These are phyloP conservation scores for Nerophis ophidion DNA, from an alignment of 2,113 vertebrate species.

Conservation along the genomic window DNA sequence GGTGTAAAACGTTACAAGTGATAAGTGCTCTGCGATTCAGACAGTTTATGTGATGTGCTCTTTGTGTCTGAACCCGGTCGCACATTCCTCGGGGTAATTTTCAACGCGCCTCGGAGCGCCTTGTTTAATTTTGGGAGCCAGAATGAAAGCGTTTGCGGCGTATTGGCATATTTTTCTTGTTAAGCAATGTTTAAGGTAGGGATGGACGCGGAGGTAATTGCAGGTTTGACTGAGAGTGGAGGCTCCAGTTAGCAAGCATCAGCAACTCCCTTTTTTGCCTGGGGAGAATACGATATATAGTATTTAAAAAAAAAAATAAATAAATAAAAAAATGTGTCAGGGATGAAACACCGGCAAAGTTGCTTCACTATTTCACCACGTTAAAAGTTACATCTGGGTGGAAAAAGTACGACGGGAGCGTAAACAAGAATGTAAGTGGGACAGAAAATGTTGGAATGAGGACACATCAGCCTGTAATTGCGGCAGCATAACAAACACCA, in stretches of 20 bases:
- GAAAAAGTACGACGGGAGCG: constrained; percentile 40
- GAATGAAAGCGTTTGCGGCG: constrained; percentile 79
- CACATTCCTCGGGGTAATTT: constrained; percentile 81
- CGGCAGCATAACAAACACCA: constrained; percentile 72
- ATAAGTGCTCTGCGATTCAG: constrained; percentile 59
- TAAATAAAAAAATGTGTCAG: constrained; percentile 44
- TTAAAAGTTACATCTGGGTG: constrained; percentile 8
- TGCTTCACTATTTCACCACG: constrained; percentile 40
- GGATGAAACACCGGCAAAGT: constrained; percentile 38
- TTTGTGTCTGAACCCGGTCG: constrained; percentile 65
- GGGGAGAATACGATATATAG: constrained; percentile 18
- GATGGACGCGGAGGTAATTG: constrained; percentile 78
- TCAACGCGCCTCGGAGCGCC: constrained; percentile 71
- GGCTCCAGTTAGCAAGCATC: constrained; percentile 70
- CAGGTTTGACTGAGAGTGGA: constrained; percentile 69
- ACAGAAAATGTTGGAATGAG: constrained; percentile 72
- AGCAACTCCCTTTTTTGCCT: constrained; percentile 33
- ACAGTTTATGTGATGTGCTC: constrained; percentile 61
- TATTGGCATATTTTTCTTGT: constrained; percentile 81
- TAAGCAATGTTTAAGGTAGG: constrained; percentile 81
- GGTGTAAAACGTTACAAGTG: constrained; percentile 75
- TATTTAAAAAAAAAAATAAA: constrained; percentile 5
- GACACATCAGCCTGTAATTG: constrained; percentile 73
- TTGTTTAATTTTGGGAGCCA: constrained; percentile 74
- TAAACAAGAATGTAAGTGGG: constrained; percentile 65